A percentile compares a stretch with the other conserved stretches of the same genome.
Conservation (phyloP, 2,888 invertebrate genomes). For the Athetis lepigone region DNA sequence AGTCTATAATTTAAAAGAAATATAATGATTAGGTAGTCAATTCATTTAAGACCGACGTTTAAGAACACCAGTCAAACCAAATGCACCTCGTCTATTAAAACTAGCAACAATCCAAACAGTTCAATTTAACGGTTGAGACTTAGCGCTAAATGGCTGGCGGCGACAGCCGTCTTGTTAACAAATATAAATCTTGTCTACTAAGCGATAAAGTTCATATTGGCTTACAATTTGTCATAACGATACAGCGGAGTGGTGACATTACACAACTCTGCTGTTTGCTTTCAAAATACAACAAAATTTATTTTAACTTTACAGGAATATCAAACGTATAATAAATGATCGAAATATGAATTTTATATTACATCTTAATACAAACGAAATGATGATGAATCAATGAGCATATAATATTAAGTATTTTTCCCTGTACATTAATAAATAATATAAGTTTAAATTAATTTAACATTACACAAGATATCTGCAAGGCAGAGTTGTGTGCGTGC, state of each 20-base stretch:
- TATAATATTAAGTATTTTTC: constrained; percentile 29
- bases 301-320: constrained; percentile 22
- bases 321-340: constrained; percentile 11
- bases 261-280: constrained; percentile 46
- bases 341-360: constrained; percentile 24
- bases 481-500: constrained; percentile 44
- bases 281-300: background rate
- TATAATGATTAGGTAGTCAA: too few species aligned
- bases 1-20: too few species aligned
- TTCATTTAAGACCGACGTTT: background rate
- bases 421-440: constrained; percentile 33
- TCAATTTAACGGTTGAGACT: constrained; percentile 66
- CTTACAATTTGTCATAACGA: constrained; percentile 63
- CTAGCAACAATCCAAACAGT: constrained; percentile 70
- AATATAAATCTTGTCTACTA: constrained; percentile 54
- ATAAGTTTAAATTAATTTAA: constrained; percentile 5
- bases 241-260: constrained; percentile 15
- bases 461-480: background rate
- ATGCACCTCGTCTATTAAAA: constrained; percentile 54
- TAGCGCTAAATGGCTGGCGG: constrained; percentile 69
- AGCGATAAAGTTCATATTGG: constrained; percentile 63
- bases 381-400: constrained; percentile 39
- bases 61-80: constrained; percentile 45
- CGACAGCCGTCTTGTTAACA: constrained; percentile 49
- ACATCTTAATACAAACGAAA: constrained; percentile 40